Evolutionary conservation across 2,888 invertebrate species (phyloP).

Genomic region (Agrotis ipsilon): DNA sequence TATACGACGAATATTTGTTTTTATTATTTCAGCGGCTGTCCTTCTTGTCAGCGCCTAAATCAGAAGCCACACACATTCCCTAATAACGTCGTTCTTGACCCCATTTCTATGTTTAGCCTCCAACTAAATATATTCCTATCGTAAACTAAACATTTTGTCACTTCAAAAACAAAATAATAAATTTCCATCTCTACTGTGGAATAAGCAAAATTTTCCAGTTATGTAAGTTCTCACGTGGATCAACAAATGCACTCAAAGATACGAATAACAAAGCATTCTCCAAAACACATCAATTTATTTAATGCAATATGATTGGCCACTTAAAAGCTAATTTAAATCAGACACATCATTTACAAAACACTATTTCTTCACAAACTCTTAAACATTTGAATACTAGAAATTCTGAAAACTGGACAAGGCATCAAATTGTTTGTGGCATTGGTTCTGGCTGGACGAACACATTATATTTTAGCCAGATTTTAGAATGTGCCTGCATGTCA

Average conservation of each 20-base stretch:
- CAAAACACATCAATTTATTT: conserved; percentile 24
- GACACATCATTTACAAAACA: conserved; percentile 17
- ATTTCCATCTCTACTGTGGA: conserved; percentile 40
- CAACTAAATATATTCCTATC: conserved; percentile 66
- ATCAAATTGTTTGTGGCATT: conserved; percentile 52
- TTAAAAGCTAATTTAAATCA: conserved; percentile 33
- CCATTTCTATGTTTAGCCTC: conserved; percentile 66
- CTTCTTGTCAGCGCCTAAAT: conserved; percentile 51
- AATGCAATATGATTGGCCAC: conserved; percentile 18
- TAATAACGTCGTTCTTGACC: conserved; percentile 70
- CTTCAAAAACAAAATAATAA: conserved; percentile 44
- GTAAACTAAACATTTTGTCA: conserved; percentile 55
- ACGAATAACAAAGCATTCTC: conserved; percentile 23
- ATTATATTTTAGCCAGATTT: conserved; percentile 79
- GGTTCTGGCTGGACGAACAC: conserved; percentile 61
- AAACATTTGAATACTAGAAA: conserved; percentile 22
- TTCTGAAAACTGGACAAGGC: conserved; percentile 32
- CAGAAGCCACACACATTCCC: conserved; percentile 51
- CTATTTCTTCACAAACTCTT: conserved; percentile 16
- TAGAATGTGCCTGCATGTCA: conserved; percentile 84
- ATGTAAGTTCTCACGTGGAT: conserved; percentile 45
- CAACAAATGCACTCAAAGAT: conserved; percentile 36
- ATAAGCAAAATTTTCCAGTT: conserved; percentile 35
- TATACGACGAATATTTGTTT: neutral
- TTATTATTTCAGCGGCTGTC: conserved; percentile 37